Evolutionary conservation across 2,797 vertebrate genomes (phyloP), one percentile per base, ranked within the genome.

Genomic region (Masticophis lateralis): DNA sequence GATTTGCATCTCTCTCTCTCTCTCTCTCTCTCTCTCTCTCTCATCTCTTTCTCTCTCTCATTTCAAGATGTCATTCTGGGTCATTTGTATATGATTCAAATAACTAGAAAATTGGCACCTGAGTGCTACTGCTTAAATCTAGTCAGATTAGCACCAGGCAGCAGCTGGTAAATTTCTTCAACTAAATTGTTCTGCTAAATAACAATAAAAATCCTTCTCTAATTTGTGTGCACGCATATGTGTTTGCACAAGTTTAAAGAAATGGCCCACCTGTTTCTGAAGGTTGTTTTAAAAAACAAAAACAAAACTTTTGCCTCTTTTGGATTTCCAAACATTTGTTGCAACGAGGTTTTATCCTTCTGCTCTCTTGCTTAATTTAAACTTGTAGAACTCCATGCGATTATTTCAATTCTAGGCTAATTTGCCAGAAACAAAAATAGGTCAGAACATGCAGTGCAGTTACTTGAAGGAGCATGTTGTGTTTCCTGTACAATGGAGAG

Each of bases 151-250:
- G 90, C 8, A 37, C 88, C 60, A 16, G 37, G 92, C 51, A 95
- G 93, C 9, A 86, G 92, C 59, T 93, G 96, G 90, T 63, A 91
- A 32, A 11, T 59, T 90, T 91, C 92, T 92, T 32, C 93, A 66
- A 43, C 22, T 51, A 86, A 95, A 94, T 74, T 28, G 28, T 25
- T 96, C 92, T 94, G 74, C 66, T 95, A 88, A 92, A 89, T 4
- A 88, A 60, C 18, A 51, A 16, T 69, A 32, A n/a, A 63, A 92
- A 88, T 86, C 13, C 32, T 14, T 47, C 43, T 0, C 2, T 83
- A 83, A 11, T 47, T 22, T 83, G 79, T 56, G 55, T 43, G n/a
- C 66, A 74, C 0, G 2, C n/a, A 37, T 74, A 37, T 74, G 69
- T 86, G 55, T 74, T 74, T 88, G 43, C 7, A 2, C 4, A 55